Evolutionary conservation across 2,888 invertebrate species (phyloP).

Genomic region (Fragum whitleyi): DNA sequence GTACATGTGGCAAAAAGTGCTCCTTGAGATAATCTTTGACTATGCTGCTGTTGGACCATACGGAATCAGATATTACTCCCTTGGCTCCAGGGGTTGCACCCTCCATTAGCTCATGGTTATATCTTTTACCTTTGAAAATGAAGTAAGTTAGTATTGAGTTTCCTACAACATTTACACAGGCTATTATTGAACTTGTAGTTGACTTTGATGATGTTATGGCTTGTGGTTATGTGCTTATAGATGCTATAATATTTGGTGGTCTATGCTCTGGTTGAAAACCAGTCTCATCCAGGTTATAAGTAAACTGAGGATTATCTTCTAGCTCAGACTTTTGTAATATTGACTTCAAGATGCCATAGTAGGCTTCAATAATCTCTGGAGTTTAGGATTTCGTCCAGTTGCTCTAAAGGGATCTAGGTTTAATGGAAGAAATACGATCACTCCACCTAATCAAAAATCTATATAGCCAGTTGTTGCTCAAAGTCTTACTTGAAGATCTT

Average conservation of each 20-base stretch:
- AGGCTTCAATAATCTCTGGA: slow-evolving; percentile 28
- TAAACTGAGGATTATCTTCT: slow-evolving; percentile 27
- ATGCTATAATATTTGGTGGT: slow-evolving; percentile 14
- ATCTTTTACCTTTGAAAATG: slow-evolving; percentile 40
- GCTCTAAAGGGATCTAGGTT: slow-evolving; percentile 28
- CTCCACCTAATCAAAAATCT: slow-evolving; percentile 24
- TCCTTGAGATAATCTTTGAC: slow-evolving; percentile 30
- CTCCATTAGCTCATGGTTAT: slow-evolving; percentile 30
- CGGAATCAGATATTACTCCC: slow-evolving; percentile 32
- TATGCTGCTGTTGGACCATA: slow-evolving; percentile 33
- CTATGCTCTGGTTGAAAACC: too few relatives aligned
- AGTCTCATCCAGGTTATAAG: slow-evolving; percentile 33
- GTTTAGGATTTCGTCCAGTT: slow-evolving; percentile 31
- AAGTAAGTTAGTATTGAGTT: slow-evolving; percentile 28
- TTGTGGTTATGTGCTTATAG: slow-evolving; percentile 17
- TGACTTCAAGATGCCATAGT: slow-evolving; percentile 17
- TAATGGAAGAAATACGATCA: slow-evolving; percentile 8
- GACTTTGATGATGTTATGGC: slow-evolving; percentile 27
- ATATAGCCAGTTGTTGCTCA: slow-evolving; percentile 39
- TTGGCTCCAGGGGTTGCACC: slow-evolving; percentile 26
- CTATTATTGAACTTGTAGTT: slow-evolving; percentile 26
- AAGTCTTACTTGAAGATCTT: slow-evolving; percentile 12
- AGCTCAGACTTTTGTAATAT: slow-evolving; percentile 3
- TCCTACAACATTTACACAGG: slow-evolving; percentile 39
- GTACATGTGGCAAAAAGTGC: slow-evolving; percentile 29